Conservation (phyloP, 1,140 invertebrate genomes). For the Matsumurasca onukii region DNA sequence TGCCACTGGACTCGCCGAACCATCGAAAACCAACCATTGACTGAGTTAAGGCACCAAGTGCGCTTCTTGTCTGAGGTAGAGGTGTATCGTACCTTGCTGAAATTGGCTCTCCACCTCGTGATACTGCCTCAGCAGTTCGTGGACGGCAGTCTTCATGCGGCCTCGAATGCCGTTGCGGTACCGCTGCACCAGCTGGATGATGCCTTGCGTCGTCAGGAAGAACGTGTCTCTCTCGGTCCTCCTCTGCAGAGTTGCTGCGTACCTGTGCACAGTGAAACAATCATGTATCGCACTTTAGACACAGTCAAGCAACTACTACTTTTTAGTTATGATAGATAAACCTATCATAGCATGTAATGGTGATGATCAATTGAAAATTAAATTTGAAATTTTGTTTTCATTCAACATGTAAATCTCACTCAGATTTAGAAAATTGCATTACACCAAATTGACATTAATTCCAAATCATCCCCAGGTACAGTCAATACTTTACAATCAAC, state of each 20-base stretch:
- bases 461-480: too few relatives aligned
- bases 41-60: too few relatives aligned
- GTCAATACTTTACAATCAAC: too few relatives aligned
- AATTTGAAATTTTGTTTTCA: too few relatives aligned
- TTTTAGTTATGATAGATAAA: slow-evolving; percentile 3
- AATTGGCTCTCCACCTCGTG: slow-evolving; percentile 96
- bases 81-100: slow-evolving; percentile 79
- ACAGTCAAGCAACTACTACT: neutral
- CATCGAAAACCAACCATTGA: too few relatives aligned
- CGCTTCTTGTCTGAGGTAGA: too few relatives aligned
- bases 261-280: slow-evolving; percentile 55
- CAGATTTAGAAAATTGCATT: too few relatives aligned
- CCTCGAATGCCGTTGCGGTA: slow-evolving; percentile 96
- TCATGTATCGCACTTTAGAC: neutral
- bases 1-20: too few relatives aligned
- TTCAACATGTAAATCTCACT: too few relatives aligned
- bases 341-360: neutral
- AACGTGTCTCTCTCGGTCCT: slow-evolving; percentile 92
- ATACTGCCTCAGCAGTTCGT: slow-evolving; percentile 92
- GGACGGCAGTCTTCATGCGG: slow-evolving; percentile 95
- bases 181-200: slow-evolving; percentile 91
- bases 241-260: slow-evolving; percentile 91
- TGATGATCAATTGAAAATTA: too few relatives aligned
- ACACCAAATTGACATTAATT: too few relatives aligned
- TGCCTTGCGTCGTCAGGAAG: slow-evolving; percentile 93